Percentiles rank a stretch among this genome's conserved stretches.
These are phyloP conservation scores for Blastomussa wellsi DNA, from an alignment of 92 coral and sea anemone genomes.

Conservation along the genomic window DNA sequence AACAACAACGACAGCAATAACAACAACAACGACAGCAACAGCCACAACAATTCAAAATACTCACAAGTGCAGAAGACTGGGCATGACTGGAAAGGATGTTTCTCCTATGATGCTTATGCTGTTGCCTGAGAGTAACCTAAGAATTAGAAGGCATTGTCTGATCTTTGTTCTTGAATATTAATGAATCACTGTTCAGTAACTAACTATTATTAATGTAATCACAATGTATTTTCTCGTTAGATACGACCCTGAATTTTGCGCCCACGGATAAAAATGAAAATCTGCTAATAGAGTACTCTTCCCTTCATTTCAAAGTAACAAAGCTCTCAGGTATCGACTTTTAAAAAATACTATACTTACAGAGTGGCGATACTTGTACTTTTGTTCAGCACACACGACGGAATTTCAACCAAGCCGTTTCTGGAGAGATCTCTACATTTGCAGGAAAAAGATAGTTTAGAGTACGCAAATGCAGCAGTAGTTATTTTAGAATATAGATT, in stretches of 20 bases:
- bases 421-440: constrained; percentile 32
- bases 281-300: too few relatives aligned
- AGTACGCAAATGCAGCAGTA: neutral
- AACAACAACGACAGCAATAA: too few relatives aligned
- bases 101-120: constrained; percentile 26
- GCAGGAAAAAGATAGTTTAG: neutral
- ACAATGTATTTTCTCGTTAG: too few relatives aligned
- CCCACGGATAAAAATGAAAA: too few relatives aligned
- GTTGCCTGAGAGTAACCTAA: constrained; percentile 43
- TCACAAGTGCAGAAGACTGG: constrained; percentile 36
- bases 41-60: neutral
- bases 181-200: neutral
- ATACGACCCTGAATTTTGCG: too few relatives aligned
- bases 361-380: constrained; percentile 17
- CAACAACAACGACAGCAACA: neutral
- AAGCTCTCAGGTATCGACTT: neutral
- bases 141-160: neutral
- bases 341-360: constrained; percentile 50
- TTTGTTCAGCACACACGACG: constrained; percentile 30
- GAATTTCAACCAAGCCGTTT: constrained; percentile 35
- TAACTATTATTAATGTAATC: too few relatives aligned
- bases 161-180: too few relatives aligned
- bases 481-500: too few relatives aligned
- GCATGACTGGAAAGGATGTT: constrained; percentile 32
- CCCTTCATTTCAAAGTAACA: too few relatives aligned